Base-by-base conservation (phyloP, 2,113 vertebrate species). In the Aphelocoma coerulescens region DNA sequence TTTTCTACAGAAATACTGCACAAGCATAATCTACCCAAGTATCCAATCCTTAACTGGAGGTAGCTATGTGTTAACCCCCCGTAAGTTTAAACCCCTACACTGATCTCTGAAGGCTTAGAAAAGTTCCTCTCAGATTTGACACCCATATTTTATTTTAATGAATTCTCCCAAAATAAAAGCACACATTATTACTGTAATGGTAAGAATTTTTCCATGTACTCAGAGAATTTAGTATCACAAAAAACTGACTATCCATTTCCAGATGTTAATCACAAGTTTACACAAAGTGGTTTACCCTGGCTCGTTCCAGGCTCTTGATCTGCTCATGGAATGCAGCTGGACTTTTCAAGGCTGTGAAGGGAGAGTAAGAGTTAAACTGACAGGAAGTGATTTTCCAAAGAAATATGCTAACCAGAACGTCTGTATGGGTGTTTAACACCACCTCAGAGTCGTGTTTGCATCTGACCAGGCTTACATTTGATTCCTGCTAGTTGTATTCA, bases 251-350 rank as follows among this genome's bases (percentile, higher is more conserved):
- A 52, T 54, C 52, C 85, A 85, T 79, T 80, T 76, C 37, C 55
- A 85, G 68, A 68, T 46, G 23, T 71, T 81, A 89, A 65, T 62
- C 37, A 69, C 49, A 97, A 91, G 62, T 89, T 93, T 48, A 78
- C 77, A 89, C 32, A 41, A 75, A 94, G 72, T 59, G 17, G 43
- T 98, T 98, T 98, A 99, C 99, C 98, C 99, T 98, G 95, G 99
- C 99, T 98, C 99, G 98, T 97, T 99, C 99, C 98, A 99, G 98
- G 97, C 98, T 99, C 97, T 98, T 99, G 77, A 99, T 99, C 97
- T 99, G 99, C 95, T 99, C 99, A 78, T 99, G 99, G 98, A 99
- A 99, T 96, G 98, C 98, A 89, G 98, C 99, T 86, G 99, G 99
- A 90, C 98, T 99, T 98, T 99, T 99, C 98, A 99, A 98, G 89